Evolutionary conservation across 2,888 invertebrate genomes (phyloP), one percentile per base, ranked within the genome.

Genomic region (Metalampra italica): DNA sequence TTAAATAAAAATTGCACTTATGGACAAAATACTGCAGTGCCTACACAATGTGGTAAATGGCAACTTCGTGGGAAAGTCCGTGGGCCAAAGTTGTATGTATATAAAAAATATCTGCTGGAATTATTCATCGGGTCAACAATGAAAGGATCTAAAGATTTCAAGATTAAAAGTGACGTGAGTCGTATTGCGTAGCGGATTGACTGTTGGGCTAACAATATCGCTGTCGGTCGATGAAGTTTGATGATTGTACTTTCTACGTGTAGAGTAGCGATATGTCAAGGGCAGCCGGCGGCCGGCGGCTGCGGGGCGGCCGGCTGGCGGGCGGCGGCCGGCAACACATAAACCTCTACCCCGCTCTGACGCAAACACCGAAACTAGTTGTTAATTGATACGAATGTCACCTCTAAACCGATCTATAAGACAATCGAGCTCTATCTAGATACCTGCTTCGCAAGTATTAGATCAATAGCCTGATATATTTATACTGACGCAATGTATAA

Each of bases 211-310:
- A 52, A 60, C 64, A 59, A 60, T 63, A 57, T 61, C 49, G 53
- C 39, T 54, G 54, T 60, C 50, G 59, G 54, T 62, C 60, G 62
- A 42, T n/a, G 41, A 7, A 61, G 56, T 68, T 68, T 62, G 72
- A 71, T 69, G 68, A 49, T 71, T 68, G 68, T 68, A 82, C 86
- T 86, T 84, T 86, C 86, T 82, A 83, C 68, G 62, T 59, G 54
- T 66, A 53, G 56, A 62, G 60, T 65, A 63, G 64, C 69, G 73
- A 80, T 83, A 81, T 86, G 86, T 86, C 88, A 88, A 88, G 87
- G 88, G 71, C 82, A 71, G 58, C 78, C 51, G 57, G 74, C 68
- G 62, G 60, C 61, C 38, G 29, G 2, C 22, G 22, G 32, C 9
- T 32, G 22, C 22, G 2, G 29, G 22, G 40, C 29, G 32, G 59